Evolutionary conservation across 64 coral and sea anemone species (phyloP).

Genomic region (Pachyseris speciosa): DNA sequence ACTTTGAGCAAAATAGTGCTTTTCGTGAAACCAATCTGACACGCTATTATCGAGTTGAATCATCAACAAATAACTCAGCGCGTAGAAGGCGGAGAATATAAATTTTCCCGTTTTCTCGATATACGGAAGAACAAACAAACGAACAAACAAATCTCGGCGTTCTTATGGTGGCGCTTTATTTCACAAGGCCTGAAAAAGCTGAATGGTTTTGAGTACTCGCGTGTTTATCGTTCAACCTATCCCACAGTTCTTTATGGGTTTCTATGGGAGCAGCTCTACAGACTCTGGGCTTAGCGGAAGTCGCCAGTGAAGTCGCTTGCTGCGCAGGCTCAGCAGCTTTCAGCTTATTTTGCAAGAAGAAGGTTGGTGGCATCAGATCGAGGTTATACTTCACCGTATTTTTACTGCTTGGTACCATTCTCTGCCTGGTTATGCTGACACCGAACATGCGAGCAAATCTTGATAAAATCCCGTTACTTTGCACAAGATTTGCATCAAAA

Average conservation of each 20-base stretch:
- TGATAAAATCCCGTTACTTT: slow-evolving; percentile 90
- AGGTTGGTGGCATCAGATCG: slow-evolving; percentile 71
- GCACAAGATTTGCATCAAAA: slow-evolving; percentile 72
- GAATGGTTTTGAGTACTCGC: slow-evolving; percentile 40
- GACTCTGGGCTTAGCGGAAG: slow-evolving; percentile 97
- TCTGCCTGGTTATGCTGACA: slow-evolving; percentile 82
- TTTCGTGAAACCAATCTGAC: neutral
- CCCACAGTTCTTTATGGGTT: slow-evolving; percentile 95
- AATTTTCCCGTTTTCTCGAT: neutral
- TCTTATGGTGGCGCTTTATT: neutral
- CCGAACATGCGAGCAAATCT: slow-evolving; percentile 86
- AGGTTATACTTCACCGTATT: slow-evolving; percentile 82
- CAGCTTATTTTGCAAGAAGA: slow-evolving; percentile 87
- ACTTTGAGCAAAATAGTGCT: neutral
- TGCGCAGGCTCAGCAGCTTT: slow-evolving; percentile 96
- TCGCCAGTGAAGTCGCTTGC: slow-evolving; percentile 95
- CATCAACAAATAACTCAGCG: neutral
- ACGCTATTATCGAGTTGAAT: neutral
- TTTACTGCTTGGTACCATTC: slow-evolving; percentile 63
- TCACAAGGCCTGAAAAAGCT: neutral
- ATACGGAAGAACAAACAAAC: neutral
- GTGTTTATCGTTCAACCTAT: slow-evolving; percentile 47
- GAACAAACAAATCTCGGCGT: neutral
- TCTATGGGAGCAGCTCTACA: slow-evolving; percentile 99
- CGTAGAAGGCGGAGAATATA: neutral